Percentiles rank a stretch among this genome's conserved stretches.
Evolutionary conservation across 2,113 vertebrate genomes (phyloP).

Genomic region (Myanophis thanlyinensis): DNA sequence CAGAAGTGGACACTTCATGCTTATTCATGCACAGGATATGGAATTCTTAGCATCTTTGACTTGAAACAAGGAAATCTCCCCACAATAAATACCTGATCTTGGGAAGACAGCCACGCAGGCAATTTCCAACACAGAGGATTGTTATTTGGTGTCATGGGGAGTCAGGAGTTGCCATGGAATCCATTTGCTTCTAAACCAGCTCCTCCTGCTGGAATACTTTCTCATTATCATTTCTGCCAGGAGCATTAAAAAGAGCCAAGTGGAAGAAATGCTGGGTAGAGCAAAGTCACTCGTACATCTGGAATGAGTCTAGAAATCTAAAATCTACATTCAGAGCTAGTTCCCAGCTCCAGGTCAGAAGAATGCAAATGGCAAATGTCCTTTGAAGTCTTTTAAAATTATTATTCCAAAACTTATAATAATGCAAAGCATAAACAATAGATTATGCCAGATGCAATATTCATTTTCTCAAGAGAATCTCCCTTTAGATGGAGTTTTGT

Average conservation of each 20-base stretch:
- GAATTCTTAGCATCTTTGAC: slow-evolving; percentile 40
- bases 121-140: slow-evolving; percentile 72
- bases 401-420: slow-evolving; percentile 18
- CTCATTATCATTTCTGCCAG: slow-evolving; percentile 75
- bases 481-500: not conserved
- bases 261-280: slow-evolving; percentile 51
- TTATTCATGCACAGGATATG: slow-evolving; percentile 42
- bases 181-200: slow-evolving; percentile 79
- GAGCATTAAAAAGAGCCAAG: slow-evolving; percentile 42
- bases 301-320: slow-evolving; percentile 59
- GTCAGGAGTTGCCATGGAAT: slow-evolving; percentile 83
- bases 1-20: slow-evolving; percentile 31
- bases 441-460: slow-evolving; percentile 19
- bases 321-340: slow-evolving; percentile 61
- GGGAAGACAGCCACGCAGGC: slow-evolving; percentile 69
- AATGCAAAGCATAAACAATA: slow-evolving; percentile 47
- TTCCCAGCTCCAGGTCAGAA: slow-evolving; percentile 44
- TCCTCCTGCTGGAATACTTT: slow-evolving; percentile 79
- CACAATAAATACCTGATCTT: slow-evolving; percentile 51
- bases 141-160: slow-evolving; percentile 79
- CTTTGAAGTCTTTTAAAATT: not conserved
- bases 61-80: slow-evolving; percentile 67
- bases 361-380: slow-evolving; percentile 8
- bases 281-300: slow-evolving; percentile 46
- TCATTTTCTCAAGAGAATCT: slow-evolving; percentile 32